phyloP scores from a whole-genome alignment of 64 coral and sea anemone genomes.

The Orbicella faveolata region DNA sequence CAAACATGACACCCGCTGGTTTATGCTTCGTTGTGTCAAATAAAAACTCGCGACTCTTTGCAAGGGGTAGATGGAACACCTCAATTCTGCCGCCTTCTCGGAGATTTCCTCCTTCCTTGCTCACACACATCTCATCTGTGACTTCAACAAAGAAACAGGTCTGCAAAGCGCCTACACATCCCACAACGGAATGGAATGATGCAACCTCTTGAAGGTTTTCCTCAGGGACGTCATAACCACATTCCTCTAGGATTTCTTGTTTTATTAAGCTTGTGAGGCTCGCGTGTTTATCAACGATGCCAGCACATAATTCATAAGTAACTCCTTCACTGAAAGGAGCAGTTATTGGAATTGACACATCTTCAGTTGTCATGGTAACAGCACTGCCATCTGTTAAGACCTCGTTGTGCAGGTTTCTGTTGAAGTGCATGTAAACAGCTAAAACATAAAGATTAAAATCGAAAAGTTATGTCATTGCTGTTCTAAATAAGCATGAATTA shows the following conservation, averaged over 20 bases:
- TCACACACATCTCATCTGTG: conserved; percentile 76
- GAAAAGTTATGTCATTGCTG: too few species aligned
- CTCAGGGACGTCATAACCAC: conserved; percentile 89
- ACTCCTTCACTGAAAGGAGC: conserved; percentile 66
- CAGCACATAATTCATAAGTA: conserved; percentile 96
- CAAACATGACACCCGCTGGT: conserved; percentile 80
- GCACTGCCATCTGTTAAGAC: background rate
- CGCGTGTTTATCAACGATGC: conserved; percentile 86
- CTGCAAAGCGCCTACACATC: conserved; percentile 52
- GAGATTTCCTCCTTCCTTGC: conserved; percentile 68
- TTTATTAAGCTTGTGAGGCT: conserved; percentile 69
- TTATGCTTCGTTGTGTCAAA: conserved; percentile 77
- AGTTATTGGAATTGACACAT: conserved; percentile 48
- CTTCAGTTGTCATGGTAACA: conserved; percentile 57
- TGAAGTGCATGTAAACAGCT: conserved; percentile 88
- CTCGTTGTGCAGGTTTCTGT: conserved; percentile 59
- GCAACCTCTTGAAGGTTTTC: conserved; percentile 73
- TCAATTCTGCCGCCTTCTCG: conserved; percentile 93
- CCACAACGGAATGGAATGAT: conserved; percentile 73
- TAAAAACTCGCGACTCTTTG: conserved; percentile 70
- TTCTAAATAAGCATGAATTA: background rate
- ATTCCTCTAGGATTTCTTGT: conserved; percentile 93
- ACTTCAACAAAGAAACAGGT: conserved; percentile 89
- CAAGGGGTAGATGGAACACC: conserved; percentile 79
- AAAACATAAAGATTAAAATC: background rate